Evolutionary conservation across 2,797 vertebrate species (phyloP), one percentile per base, ranked within the genome.

Genomic region (Brachyalestes nurse): DNA sequence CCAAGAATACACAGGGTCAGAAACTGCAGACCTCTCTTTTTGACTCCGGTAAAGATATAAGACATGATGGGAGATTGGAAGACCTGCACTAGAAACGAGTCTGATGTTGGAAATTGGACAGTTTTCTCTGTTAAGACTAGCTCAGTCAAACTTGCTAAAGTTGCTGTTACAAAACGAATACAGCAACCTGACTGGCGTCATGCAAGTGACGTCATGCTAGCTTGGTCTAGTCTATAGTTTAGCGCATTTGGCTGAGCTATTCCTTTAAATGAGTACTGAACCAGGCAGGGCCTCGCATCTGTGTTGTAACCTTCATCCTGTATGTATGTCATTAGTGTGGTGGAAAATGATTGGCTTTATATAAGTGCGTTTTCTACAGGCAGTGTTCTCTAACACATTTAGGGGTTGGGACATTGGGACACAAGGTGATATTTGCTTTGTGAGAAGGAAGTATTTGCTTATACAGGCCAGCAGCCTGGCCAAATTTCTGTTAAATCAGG

Each of bases 341-440:
- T 72, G 70, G 66, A 69, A 53, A 81, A 75, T 16, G 49, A 70
- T 14, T 8, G 49, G 51, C 49, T 67, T 79, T 81, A 75, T 80
- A 40, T 83, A 76, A 77, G 65, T 83, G 69, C 73, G 64, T 80
- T 75, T 80, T 73, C 71, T 79, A 58, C 60, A 72, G 73, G 75
- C 67, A 61, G 49, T 77, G 85, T 84, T 84, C 58, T 85, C 72
- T 77, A 82, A 79, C 83, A 72, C 61, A 57, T 79, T 55, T 74
- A 16, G 34, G 78, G 38, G 64, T 34, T 38, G 16, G 25, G 38
- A 12, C 28, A 34, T 40, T 38, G 61, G 66, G 61, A 76, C 34
- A 72, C 47, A 16, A 61, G 34, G 58, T 71, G 64, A 74, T 0
- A 16, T 34, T 62, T 8, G 60, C 80, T 75, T 84, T 51, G 66